These are phyloP conservation scores for Metalampra italica DNA, from an alignment of 2,888 invertebrate species.

Conservation along the genomic window DNA sequence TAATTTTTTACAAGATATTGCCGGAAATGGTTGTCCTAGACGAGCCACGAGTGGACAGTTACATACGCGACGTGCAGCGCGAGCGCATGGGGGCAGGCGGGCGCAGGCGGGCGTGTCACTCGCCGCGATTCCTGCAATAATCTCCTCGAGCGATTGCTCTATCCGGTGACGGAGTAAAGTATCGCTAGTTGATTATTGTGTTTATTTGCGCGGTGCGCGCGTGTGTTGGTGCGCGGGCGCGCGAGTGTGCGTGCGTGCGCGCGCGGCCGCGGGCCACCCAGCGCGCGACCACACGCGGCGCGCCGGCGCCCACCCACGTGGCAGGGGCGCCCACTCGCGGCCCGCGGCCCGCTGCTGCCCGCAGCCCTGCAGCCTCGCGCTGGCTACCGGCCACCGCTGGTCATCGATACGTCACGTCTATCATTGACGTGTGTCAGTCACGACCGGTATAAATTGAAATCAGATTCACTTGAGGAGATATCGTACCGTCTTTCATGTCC, in stretches of 20 bases:
- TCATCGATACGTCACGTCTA: conserved; percentile 27
- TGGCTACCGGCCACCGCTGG: conserved; percentile 32
- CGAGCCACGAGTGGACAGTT: conserved; percentile 37
- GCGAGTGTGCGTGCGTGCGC: conserved; percentile 59
- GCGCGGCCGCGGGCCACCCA: conserved; percentile 70
- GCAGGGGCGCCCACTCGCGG: conserved; percentile 39
- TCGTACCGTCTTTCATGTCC: conserved; percentile 10
- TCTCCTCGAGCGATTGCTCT: conserved; percentile 69
- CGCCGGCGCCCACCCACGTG: conserved; percentile 75
- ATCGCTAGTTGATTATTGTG: conserved; percentile 77
- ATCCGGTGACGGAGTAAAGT: conserved; percentile 76
- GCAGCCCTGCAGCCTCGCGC: conserved; percentile 24
- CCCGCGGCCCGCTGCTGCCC: conserved; percentile 50
- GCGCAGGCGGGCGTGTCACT: conserved; percentile 69
- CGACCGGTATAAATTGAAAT: conserved; percentile 36
- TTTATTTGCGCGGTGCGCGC: conserved; percentile 67
- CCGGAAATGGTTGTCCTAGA: neutral
- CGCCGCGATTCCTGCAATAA: conserved; percentile 58
- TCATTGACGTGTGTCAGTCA: conserved; percentile 58
- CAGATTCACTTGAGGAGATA: conserved; percentile 27
- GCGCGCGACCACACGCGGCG: conserved; percentile 75
- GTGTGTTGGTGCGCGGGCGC: conserved; percentile 55
- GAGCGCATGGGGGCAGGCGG: conserved; percentile 16
- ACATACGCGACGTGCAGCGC: conserved; percentile 20
- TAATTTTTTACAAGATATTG: no score